These are phyloP conservation scores for Galemys pyrenaicus DNA, from an alignment of 2,113 vertebrate species.

Conservation along the genomic window DNA sequence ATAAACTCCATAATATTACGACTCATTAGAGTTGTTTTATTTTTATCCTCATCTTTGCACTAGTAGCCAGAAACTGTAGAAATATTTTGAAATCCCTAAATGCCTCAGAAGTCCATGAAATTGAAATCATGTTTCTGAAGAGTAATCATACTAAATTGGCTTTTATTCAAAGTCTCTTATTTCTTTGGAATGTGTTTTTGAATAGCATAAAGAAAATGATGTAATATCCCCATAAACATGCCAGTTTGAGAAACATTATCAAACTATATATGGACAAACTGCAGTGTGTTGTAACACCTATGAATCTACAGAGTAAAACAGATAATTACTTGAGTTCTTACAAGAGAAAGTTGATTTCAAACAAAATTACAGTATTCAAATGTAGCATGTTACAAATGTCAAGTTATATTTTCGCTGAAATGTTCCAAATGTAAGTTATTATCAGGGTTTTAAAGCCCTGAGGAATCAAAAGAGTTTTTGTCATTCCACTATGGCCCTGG, in stretches of 20 bases:
- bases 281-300: neutral
- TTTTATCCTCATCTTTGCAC: neutral
- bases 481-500: neutral
- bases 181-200: neutral
- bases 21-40: neutral
- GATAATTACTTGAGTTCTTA: neutral
- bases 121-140: neutral
- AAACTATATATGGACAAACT: neutral
- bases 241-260: neutral
- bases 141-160: neutral
- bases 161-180: neutral
- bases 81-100: neutral
- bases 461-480: neutral
- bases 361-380: slow-evolving; percentile 32
- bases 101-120: neutral
- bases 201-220: neutral
- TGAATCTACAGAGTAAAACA: neutral
- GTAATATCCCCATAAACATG: neutral
- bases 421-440: slow-evolving; percentile 12
- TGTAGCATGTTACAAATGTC: neutral
- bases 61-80: neutral
- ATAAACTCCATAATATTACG: neutral
- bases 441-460: neutral
- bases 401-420: slow-evolving; percentile 44
- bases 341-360: neutral